These are phyloP conservation scores for Paramormyrops kingsleyae DNA, from an alignment of 2,113 vertebrate genomes.

Conservation along the genomic window DNA sequence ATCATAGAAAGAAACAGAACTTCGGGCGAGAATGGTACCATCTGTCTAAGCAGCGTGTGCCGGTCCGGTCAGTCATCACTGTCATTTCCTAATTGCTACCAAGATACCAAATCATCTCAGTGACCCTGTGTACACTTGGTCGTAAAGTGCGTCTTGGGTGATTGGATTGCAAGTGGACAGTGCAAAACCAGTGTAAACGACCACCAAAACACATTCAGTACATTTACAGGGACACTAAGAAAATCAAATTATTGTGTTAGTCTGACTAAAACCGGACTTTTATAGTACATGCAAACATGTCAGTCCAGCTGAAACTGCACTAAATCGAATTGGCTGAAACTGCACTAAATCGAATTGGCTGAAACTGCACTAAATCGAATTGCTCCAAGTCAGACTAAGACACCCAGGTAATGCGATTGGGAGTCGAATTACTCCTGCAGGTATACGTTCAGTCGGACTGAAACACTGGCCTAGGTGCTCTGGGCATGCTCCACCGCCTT, in stretches of 20 bases:
- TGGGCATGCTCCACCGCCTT: not conserved
- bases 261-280: too few relatives aligned
- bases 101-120: not conserved
- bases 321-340: too few relatives aligned
- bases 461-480: too few relatives aligned
- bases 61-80: not conserved
- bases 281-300: too few relatives aligned
- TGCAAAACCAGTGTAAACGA: not conserved
- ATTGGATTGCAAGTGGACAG: not conserved
- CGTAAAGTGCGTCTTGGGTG: not conserved
- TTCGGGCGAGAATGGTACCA: not conserved
- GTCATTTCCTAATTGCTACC: not conserved
- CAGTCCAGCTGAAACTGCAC: too few relatives aligned
- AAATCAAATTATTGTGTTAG: too few relatives aligned
- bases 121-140: not conserved
- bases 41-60: not conserved
- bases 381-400: too few relatives aligned
- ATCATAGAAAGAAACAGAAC: not conserved
- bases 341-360: too few relatives aligned
- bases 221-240: not conserved
- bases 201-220: not conserved
- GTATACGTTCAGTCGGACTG: too few relatives aligned
- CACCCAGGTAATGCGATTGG: too few relatives aligned
- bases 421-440: too few relatives aligned
- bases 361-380: too few relatives aligned